phyloP scores from a whole-genome alignment of 2,888 invertebrate species.

The Lasioglossum marginatum region DNA sequence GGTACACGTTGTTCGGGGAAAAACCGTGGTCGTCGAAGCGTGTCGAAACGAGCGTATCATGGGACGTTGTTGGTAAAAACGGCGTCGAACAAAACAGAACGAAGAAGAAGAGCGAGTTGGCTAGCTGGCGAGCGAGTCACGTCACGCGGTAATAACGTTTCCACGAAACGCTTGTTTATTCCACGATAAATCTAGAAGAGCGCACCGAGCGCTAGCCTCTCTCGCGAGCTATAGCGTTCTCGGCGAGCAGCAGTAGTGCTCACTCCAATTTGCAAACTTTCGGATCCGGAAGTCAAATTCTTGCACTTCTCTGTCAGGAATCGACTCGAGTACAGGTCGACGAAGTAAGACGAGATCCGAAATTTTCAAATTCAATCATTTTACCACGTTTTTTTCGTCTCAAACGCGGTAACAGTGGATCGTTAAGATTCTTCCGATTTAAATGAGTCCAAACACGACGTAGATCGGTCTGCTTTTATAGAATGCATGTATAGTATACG shows the following conservation, averaged over 20 bases:
- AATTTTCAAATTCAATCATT: background rate
- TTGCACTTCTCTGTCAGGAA: background rate
- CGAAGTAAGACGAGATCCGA: background rate
- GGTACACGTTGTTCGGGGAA: slow-evolving; percentile 9
- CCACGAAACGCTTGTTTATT: slow-evolving; percentile 64
- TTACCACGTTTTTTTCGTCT: too few species aligned
- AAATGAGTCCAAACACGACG: background rate
- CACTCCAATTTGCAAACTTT: background rate
- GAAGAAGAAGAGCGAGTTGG: background rate
- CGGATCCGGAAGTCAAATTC: background rate
- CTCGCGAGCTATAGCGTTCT: background rate
- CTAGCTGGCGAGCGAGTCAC: background rate
- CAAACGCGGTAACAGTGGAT: background rate
- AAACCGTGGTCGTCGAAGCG: slow-evolving; percentile 10
- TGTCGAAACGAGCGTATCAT: slow-evolving; percentile 29
- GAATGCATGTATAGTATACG: background rate
- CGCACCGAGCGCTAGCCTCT: background rate
- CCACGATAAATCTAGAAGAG: slow-evolving; percentile 66
- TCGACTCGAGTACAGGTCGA: background rate
- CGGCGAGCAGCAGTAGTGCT: background rate
- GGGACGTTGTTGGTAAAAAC: slow-evolving; percentile 31
- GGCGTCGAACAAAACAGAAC: background rate
- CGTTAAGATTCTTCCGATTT: background rate
- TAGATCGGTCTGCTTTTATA: background rate
- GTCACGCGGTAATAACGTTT: slow-evolving; percentile 53